Evolutionary conservation across 2,113 vertebrate species (phyloP), one percentile per base, ranked within the genome.

Genomic region (Engystomops pustulosus): DNA sequence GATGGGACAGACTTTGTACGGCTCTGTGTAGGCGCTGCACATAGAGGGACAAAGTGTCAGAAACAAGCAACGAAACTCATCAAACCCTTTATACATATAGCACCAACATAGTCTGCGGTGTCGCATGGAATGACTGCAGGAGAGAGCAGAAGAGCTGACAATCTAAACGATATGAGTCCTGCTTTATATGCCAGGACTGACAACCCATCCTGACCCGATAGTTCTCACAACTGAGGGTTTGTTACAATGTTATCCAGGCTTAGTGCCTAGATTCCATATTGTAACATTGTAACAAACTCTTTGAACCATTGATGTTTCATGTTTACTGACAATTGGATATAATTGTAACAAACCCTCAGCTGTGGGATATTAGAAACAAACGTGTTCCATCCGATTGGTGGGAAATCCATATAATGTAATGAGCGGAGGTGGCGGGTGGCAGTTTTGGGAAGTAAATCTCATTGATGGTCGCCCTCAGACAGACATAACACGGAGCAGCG

Each of bases 11-110:
- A 97, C 91, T 47, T 95, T 97, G 90, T 97, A 98, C 36, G 97
- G 96, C 89, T 98, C 98, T 0, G 97, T 98, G 90, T 99, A 98
- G 88, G 97, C 95, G 86, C 98, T 99, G 91, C 10, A 80, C 44
- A 84, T 41, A 90, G 23, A 84, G 36, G 32, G 45, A n/a, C 6
- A 6, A 41, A 12, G 30, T 44, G 36, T 79, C 45, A 70, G 20
- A 27, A 17, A 55, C 3, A 71, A 25, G 3, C 12, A 7, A 7
- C 44, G 18, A 23, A n/a, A 27, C 47, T 25, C 3, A 23, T 55
- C 4, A 1, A 0, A 55, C n/a, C 47, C 15, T 51, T 51, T 17
- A 51, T 6, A 4, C 3, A 18, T 18, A 51, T 6, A 51, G 44
- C 44, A 45, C 38, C 38, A 41, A 41, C 38, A 41, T 41, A n/a